Evolutionary conservation across 2,797 vertebrate species (phyloP).

Genomic region (Iguana delicatissima): DNA sequence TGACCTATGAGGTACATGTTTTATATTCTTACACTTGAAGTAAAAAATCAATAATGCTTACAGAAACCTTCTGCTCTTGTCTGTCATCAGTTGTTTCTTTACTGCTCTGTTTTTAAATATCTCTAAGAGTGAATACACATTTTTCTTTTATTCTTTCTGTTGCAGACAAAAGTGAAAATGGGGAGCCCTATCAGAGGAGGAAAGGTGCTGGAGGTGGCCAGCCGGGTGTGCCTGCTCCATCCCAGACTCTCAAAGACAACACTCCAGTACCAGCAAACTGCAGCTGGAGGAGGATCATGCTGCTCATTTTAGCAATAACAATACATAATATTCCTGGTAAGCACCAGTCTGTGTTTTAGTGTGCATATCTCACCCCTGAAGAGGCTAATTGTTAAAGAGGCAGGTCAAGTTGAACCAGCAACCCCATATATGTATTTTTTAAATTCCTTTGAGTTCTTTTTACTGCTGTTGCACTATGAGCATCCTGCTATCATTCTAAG

Average conservation of each 20-base stretch:
- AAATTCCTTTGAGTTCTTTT: background rate
- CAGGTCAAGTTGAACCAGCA: background rate
- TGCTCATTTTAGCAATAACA: slow-evolving; percentile 95
- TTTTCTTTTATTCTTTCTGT: background rate
- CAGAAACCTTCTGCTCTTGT: fast-evolving
- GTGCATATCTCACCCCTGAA: background rate
- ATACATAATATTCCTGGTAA: slow-evolving; percentile 97
- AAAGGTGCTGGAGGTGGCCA: slow-evolving; percentile 54
- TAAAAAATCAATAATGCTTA: background rate
- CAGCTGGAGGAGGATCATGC: slow-evolving; percentile 91
- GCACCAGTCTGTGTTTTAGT: slow-evolving; percentile 24
- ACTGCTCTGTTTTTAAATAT: background rate
- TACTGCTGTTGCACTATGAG: background rate
- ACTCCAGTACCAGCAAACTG: background rate
- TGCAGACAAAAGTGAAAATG: slow-evolving; percentile 91
- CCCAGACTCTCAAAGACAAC: slow-evolving; percentile 54
- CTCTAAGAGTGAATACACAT: background rate
- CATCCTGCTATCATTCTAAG: background rate
- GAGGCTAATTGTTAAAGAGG: background rate
- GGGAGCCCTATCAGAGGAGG: slow-evolving; percentile 90
- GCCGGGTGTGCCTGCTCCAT: slow-evolving; percentile 52
- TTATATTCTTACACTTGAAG: background rate
- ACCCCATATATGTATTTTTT: background rate
- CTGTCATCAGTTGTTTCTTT: background rate
- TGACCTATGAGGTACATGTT: background rate